Conservation (phyloP, 2,113 vertebrate genomes). For the Emydocephalus ijimae region DNA sequence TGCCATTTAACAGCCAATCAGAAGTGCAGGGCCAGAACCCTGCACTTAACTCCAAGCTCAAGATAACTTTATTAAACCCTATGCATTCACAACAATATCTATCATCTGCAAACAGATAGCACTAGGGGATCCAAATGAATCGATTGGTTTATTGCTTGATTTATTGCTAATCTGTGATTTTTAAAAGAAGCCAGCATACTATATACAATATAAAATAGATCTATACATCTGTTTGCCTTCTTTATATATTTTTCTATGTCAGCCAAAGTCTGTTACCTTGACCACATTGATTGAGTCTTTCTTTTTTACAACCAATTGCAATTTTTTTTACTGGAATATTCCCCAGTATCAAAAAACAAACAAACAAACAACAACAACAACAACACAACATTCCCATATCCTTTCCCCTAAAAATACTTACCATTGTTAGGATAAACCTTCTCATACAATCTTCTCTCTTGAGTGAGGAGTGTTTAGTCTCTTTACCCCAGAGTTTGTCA, state of each 20-base stretch:
- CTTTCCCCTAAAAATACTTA: not conserved
- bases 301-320: conserved; percentile 6
- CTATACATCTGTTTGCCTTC: not conserved
- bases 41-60: too few species aligned
- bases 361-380: not conserved
- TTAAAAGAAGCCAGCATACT: conserved; percentile 31
- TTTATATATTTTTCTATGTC: conserved; percentile 1
- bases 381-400: not conserved
- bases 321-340: not conserved
- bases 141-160: conserved; percentile 33
- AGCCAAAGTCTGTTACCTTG: conserved; percentile 14
- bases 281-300: conserved; percentile 11
- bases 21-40: too few species aligned
- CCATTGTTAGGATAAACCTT: not conserved
- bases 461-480: not conserved
- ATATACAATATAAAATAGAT: conserved; percentile 45
- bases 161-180: conserved; percentile 51
- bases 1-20: too few species aligned
- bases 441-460: too few species aligned
- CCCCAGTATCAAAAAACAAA: conserved; percentile 3
- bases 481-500: not conserved
- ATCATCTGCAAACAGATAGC: conserved; percentile 42
- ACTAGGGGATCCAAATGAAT: conserved; percentile 36
- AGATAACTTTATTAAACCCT: too few species aligned
- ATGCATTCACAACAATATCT: too few species aligned